A percentile compares a stretch with the other conserved stretches of the same genome.
phyloP scores from a whole-genome alignment of 2,113 vertebrate genomes.

The Crotophaga sulcirostris region DNA sequence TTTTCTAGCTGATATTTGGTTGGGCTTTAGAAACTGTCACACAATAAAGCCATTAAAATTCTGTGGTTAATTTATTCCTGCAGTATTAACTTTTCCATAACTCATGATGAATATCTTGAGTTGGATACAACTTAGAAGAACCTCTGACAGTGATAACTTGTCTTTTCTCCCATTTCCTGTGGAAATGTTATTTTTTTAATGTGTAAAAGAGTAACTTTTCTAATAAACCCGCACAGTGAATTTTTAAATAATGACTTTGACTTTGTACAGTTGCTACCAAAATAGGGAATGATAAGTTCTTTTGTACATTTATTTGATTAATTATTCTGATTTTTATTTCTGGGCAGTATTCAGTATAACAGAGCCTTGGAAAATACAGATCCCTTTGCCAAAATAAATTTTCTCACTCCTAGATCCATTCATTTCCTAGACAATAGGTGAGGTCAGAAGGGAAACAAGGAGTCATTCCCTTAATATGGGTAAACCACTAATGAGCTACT shows the following conservation, averaged over 20 bases:
- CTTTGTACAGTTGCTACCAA: slow-evolving; percentile 6
- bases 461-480: slow-evolving; percentile 16
- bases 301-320: slow-evolving; percentile 40
- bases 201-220: slow-evolving; percentile 25
- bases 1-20: slow-evolving; percentile 47
- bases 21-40: slow-evolving; percentile 62
- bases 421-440: slow-evolving; percentile 55
- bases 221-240: slow-evolving; percentile 52
- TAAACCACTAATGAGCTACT: slow-evolving; percentile 30
- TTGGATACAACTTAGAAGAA: slow-evolving; percentile 45
- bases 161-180: slow-evolving; percentile 32
- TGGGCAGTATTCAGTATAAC: not conserved
- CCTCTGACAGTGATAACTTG: slow-evolving; percentile 46
- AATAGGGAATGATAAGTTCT: slow-evolving; percentile 1
- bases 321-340: slow-evolving; percentile 43
- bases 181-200: not conserved
- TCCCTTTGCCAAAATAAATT: slow-evolving; percentile 48
- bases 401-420: slow-evolving; percentile 45
- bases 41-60: slow-evolving; percentile 67
- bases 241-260: slow-evolving; percentile 53
- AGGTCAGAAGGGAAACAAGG: slow-evolving; percentile 52
- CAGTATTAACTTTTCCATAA: slow-evolving; percentile 67
- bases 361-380: slow-evolving; percentile 8
- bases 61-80: slow-evolving; percentile 67
- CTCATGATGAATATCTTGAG: slow-evolving; percentile 61